These are phyloP conservation scores for Selenia dentaria DNA, from an alignment of 2,888 invertebrate species.

Conservation along the genomic window DNA sequence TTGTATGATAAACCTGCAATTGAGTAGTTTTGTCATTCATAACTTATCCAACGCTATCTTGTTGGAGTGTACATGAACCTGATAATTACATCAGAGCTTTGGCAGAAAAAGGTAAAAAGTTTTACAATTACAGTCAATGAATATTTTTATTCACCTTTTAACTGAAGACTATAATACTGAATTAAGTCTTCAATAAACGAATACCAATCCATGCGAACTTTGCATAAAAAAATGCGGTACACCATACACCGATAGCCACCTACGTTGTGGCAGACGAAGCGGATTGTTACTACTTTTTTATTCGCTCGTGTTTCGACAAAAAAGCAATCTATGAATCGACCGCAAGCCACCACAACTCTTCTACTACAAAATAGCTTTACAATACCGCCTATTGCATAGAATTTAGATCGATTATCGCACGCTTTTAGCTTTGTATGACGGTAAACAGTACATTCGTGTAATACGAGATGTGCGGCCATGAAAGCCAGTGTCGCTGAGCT, in stretches of 20 bases:
- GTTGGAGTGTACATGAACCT: too few relatives aligned
- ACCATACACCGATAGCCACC: constrained; percentile 66
- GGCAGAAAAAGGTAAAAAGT: too few relatives aligned
- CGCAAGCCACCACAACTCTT: constrained; percentile 51
- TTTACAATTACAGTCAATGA: too few relatives aligned
- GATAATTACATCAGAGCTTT: too few relatives aligned
- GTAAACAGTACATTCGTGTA: constrained; percentile 53
- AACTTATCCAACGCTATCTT: too few relatives aligned
- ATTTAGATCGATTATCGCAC: constrained; percentile 48
- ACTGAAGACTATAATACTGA: too few relatives aligned
- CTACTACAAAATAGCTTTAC: constrained; percentile 39
- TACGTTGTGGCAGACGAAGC: constrained; percentile 51
- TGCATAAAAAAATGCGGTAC: constrained; percentile 54
- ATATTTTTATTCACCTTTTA: too few relatives aligned
- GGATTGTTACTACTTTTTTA: constrained; percentile 60
- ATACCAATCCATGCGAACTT: constrained; percentile 50
- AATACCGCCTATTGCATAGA: constrained; percentile 38
- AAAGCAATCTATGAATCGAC: constrained; percentile 78
- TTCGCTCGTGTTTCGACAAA: constrained; percentile 69
- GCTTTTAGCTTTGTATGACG: constrained; percentile 35
- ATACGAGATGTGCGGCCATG: constrained; percentile 77
- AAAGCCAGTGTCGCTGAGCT: constrained; percentile 82
- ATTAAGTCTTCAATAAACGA: too few relatives aligned
- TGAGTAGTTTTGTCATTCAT: too few relatives aligned
- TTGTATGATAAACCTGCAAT: too few relatives aligned